These are phyloP conservation scores for Thymallus thymallus DNA, from an alignment of 2,113 vertebrate genomes.

Conservation along the genomic window DNA sequence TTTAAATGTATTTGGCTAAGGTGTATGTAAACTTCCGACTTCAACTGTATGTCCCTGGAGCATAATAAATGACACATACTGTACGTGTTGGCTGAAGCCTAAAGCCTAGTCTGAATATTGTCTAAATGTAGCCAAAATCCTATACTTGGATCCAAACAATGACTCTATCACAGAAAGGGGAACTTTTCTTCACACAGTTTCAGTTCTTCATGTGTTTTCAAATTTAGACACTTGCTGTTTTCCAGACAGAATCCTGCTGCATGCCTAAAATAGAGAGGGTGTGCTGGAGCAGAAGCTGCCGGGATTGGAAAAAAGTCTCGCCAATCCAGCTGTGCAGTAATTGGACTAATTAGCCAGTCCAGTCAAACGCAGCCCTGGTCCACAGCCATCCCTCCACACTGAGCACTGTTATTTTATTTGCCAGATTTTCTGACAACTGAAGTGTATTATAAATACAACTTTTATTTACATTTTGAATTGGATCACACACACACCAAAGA, in stretches of 20 bases:
- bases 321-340: conserved; percentile 92
- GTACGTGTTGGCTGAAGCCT: too few species aligned
- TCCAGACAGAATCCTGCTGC: conserved; percentile 58
- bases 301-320: conserved; percentile 82
- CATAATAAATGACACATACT: too few species aligned
- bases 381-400: conserved; percentile 45
- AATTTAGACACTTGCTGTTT: conserved; percentile 59
- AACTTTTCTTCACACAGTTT: conserved; percentile 41
- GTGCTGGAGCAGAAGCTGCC: conserved; percentile 87
- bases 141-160: neutral
- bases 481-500: neutral
- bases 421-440: too few species aligned
- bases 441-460: too few species aligned
- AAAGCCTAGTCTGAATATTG: too few species aligned
- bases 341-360: conserved; percentile 95
- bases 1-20: too few species aligned
- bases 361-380: conserved; percentile 73
- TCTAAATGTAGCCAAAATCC: too few species aligned
- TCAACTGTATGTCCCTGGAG: too few species aligned
- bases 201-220: conserved; percentile 64
- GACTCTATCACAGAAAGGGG: conserved; percentile 46
- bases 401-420: conserved; percentile 38
- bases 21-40: too few species aligned
- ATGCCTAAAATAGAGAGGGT: conserved; percentile 69
- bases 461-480: too few species aligned